A percentile compares a stretch with the other conserved stretches of the same genome.
Evolutionary conservation across 2,888 invertebrate genomes (phyloP).

Genomic region (Terebella lapidaria): DNA sequence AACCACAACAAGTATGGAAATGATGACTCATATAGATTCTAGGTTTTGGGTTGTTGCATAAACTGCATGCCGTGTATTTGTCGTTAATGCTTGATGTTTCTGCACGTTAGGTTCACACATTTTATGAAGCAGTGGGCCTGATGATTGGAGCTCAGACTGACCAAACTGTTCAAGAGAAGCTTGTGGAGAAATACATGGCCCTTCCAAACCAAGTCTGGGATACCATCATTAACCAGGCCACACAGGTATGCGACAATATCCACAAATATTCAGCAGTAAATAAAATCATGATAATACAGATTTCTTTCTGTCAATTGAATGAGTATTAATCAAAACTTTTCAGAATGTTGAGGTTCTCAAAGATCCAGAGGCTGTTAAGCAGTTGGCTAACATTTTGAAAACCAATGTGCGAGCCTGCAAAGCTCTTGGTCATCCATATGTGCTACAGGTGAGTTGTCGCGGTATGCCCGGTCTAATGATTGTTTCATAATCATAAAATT

Average conservation of each 20-base stretch:
- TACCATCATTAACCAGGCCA: conserved; percentile 93
- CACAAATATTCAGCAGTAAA: no score
- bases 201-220: conserved; percentile 98
- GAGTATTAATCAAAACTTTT: no score
- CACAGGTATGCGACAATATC: conserved; percentile 68
- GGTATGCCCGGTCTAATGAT: background rate
- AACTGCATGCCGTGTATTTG: background rate
- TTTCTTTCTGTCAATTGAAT: no score
- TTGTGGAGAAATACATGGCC: conserved; percentile 96
- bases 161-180: conserved; percentile 80
- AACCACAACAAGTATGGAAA: conserved; percentile 87
- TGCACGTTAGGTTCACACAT: conserved; percentile 83
- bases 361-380: conserved; percentile 93
- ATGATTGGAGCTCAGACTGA: conserved; percentile 97
- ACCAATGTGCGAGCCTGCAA: conserved; percentile 99
- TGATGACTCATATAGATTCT: background rate
- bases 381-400: conserved; percentile 94
- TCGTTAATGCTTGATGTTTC: no score
- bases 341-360: conserved; percentile 90
- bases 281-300: no score
- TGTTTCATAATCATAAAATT: no score
- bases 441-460: conserved; percentile 64
- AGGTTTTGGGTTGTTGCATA: background rate
- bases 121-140: conserved; percentile 98
- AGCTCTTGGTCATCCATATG: conserved; percentile 93